Evolutionary conservation across 2,888 invertebrate species (phyloP).

Genomic region (Galeruca laticollis): DNA sequence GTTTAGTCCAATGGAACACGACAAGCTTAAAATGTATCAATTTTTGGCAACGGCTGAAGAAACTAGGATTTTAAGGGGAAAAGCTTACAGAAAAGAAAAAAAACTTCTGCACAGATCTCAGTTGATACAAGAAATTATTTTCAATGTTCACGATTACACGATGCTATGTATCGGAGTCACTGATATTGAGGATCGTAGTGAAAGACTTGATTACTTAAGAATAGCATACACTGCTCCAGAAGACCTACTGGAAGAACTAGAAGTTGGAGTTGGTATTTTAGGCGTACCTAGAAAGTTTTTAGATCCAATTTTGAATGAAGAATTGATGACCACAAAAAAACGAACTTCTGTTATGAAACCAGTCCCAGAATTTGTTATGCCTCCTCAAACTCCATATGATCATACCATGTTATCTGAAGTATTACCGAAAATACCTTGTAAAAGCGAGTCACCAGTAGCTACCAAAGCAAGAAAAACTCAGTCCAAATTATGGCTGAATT

Average conservation of each 20-base stretch:
- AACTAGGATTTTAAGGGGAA: slow-evolving; percentile 70
- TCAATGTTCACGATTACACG: slow-evolving; percentile 72
- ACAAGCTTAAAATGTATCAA: slow-evolving; percentile 62
- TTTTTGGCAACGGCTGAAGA: slow-evolving; percentile 65
- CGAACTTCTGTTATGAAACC: slow-evolving; percentile 50
- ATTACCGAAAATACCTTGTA: slow-evolving; percentile 53
- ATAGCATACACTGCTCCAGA: slow-evolving; percentile 71
- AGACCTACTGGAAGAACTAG: slow-evolving; percentile 66
- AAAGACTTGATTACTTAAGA: slow-evolving; percentile 69
- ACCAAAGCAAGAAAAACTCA: slow-evolving; percentile 53
- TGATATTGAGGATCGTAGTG: slow-evolving; percentile 59
- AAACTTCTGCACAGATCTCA: slow-evolving; percentile 73
- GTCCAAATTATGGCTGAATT: slow-evolving; percentile 58
- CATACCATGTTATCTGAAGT: slow-evolving; percentile 51
- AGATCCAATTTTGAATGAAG: slow-evolving; percentile 70
- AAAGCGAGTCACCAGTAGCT: slow-evolving; percentile 52
- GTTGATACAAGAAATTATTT: slow-evolving; percentile 72
- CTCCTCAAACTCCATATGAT: slow-evolving; percentile 46
- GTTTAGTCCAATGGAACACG: slow-evolving; percentile 72
- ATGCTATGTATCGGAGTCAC: slow-evolving; percentile 70
- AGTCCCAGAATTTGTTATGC: slow-evolving; percentile 58
- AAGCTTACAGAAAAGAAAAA: slow-evolving; percentile 68
- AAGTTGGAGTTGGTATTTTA: slow-evolving; percentile 72
- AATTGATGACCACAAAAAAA: slow-evolving; percentile 54
- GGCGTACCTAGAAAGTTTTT: slow-evolving; percentile 70